Percentiles rank a stretch among this genome's conserved stretches.
phyloP scores from a whole-genome alignment of 2,888 invertebrate genomes.

The Caenorhabditis panamensis region DNA sequence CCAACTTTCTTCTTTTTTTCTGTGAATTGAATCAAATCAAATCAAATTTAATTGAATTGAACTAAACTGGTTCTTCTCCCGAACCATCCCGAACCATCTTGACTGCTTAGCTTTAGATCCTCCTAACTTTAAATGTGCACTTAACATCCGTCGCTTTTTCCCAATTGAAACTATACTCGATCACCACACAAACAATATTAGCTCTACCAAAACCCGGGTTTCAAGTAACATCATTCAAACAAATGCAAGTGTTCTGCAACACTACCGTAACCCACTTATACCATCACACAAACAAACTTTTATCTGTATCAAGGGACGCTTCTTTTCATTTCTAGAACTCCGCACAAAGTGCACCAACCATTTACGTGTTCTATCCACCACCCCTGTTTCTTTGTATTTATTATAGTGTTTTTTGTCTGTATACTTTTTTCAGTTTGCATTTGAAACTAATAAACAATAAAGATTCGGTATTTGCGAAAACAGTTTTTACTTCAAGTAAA shows the following conservation, averaged over 20 bases:
- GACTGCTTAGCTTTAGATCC: constrained; percentile 51
- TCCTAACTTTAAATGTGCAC: constrained; percentile 41
- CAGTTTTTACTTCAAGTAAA: not conserved
- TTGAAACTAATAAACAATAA: constrained; percentile 27
- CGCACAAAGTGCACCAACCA: constrained; percentile 45
- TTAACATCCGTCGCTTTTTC: constrained; percentile 3
- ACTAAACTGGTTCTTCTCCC: too few relatives aligned
- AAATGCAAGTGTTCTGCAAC: constrained; percentile 39
- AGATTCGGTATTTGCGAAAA: not conserved
- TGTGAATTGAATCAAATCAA: too few relatives aligned
- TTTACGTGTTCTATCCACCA: constrained; percentile 42
- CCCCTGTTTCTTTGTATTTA: constrained; percentile 43
- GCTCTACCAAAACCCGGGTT: constrained; percentile 31
- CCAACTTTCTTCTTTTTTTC: constrained; percentile 2
- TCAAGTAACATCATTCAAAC: constrained; percentile 1
- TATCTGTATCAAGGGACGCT: constrained; percentile 40
- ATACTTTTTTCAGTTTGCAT: constrained; percentile 23
- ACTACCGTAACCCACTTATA: not conserved
- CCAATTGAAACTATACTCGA: not conserved
- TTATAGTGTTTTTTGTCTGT: constrained; percentile 18
- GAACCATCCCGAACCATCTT: constrained; percentile 1
- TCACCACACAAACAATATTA: constrained; percentile 19
- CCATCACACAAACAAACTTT: not conserved
- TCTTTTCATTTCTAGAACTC: constrained; percentile 24
- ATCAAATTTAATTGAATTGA: too few relatives aligned